These are phyloP conservation scores for Syrmaticus mikado DNA, from an alignment of 2,113 vertebrate genomes.

Conservation along the genomic window DNA sequence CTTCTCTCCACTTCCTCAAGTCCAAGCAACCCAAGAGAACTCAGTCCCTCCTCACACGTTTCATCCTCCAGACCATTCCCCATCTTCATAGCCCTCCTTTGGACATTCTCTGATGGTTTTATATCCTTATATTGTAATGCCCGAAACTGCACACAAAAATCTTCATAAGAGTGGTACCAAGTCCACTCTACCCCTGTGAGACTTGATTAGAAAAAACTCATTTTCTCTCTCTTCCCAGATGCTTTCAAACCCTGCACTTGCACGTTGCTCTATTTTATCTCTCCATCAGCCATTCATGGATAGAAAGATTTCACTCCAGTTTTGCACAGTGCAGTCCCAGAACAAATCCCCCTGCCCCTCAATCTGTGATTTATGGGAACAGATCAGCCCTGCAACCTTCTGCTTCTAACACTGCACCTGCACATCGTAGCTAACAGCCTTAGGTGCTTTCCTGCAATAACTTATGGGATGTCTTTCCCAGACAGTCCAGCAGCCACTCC, in stretches of 20 bases:
- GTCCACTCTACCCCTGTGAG: neutral
- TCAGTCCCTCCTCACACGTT: neutral
- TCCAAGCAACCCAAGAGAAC: neutral
- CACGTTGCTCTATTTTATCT: neutral
- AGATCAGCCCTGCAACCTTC: neutral
- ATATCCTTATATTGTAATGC: neutral
- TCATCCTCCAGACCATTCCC: neutral
- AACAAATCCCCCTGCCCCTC: neutral
- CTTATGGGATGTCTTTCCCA: conserved; percentile 22
- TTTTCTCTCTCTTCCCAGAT: neutral
- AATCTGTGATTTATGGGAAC: conserved; percentile 10
- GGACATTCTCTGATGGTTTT: neutral
- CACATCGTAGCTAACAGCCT: neutral
- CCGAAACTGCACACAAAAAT: neutral
- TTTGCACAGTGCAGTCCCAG: neutral
- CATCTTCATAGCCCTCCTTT: neutral
- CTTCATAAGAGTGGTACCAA: neutral
- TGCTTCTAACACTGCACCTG: conserved; percentile 18
- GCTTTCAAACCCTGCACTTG: neutral
- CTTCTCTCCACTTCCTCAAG: neutral
- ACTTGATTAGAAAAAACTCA: rapidly evolving
- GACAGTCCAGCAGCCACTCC: neutral
- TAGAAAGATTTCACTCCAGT: neutral
- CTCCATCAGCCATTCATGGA: neutral
- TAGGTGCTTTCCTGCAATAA: conserved; percentile 40